Conservation (phyloP, 2,888 invertebrate genomes). For the Psococerastis gibbosa region DNA sequence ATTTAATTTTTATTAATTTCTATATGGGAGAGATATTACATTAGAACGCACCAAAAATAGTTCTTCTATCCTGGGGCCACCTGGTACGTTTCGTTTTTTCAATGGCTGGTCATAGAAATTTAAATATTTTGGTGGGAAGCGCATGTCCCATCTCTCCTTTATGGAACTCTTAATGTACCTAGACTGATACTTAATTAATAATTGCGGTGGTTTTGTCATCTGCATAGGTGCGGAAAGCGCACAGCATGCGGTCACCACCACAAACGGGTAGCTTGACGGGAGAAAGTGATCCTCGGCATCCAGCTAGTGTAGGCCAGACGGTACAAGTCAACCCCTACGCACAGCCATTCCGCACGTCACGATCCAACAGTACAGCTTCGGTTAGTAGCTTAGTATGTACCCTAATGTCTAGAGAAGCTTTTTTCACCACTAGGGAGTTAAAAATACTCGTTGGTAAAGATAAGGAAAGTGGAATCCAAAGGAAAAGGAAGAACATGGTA, state of each 20-base stretch:
- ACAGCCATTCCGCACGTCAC: conserved; percentile 31
- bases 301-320: not conserved
- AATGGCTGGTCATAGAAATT: not conserved
- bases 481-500: no score
- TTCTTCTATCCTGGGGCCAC: not conserved
- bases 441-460: no score
- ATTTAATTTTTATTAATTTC: no score
- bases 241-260: conserved; percentile 35
- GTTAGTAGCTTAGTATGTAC: conserved; percentile 18
- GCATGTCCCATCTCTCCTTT: not conserved
- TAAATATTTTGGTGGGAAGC: not conserved
- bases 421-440: no score
- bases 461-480: no score
- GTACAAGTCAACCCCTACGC: conserved; percentile 31
- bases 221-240: conserved; percentile 41
- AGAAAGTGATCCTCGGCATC: conserved; percentile 10
- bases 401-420: no score
- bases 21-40: no score
- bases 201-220: no score
- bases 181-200: conserved; percentile 5
- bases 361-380: conserved; percentile 24
- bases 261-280: conserved; percentile 17
- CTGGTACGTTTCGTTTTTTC: not conserved
- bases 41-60: no score
- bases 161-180: not conserved